Evolutionary conservation across 2,113 vertebrate genomes (phyloP).

Genomic region (Electrona antarctica): DNA sequence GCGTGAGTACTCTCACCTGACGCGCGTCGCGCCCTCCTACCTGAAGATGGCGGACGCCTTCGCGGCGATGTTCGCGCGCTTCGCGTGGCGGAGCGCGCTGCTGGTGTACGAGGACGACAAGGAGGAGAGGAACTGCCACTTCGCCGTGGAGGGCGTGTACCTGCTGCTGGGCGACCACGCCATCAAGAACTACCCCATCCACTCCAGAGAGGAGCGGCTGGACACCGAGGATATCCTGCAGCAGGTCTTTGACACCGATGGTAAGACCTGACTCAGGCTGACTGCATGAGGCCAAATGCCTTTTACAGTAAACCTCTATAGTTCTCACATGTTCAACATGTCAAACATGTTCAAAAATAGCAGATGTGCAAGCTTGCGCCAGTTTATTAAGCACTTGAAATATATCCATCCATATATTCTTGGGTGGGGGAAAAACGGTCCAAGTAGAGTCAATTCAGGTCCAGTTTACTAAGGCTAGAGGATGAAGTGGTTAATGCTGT

Average conservation of each 20-base stretch:
- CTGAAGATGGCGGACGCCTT: slow-evolving; percentile 95
- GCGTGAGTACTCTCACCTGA: slow-evolving; percentile 89
- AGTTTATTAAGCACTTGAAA: too few species aligned
- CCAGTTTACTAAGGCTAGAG: too few species aligned
- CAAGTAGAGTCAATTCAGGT: too few species aligned
- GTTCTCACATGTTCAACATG: too few species aligned
- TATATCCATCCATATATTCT: too few species aligned
- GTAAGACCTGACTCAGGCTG: slow-evolving; percentile 36
- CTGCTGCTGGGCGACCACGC: slow-evolving; percentile 79
- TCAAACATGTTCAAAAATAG: too few species aligned
- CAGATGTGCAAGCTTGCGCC: too few species aligned
- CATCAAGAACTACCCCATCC: slow-evolving; percentile 73
- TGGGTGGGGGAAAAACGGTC: too few species aligned
- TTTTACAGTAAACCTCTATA: too few species aligned
- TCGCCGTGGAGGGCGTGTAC: slow-evolving; percentile 91
- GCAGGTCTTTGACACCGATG: slow-evolving; percentile 79
- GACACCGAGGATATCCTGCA: slow-evolving; percentile 86
- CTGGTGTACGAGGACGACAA: slow-evolving; percentile 92
- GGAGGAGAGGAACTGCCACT: slow-evolving; percentile 91
- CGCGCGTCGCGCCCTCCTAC: slow-evolving; percentile 91
- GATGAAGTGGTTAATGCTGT: too few species aligned
- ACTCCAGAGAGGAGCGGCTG: slow-evolving; percentile 70
- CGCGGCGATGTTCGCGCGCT: slow-evolving; percentile 87
- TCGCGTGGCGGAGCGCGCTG: slow-evolving; percentile 86
- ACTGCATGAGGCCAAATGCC: too few species aligned